These are phyloP conservation scores for Lymantria monacha DNA, from an alignment of 2,888 invertebrate genomes.

Conservation along the genomic window DNA sequence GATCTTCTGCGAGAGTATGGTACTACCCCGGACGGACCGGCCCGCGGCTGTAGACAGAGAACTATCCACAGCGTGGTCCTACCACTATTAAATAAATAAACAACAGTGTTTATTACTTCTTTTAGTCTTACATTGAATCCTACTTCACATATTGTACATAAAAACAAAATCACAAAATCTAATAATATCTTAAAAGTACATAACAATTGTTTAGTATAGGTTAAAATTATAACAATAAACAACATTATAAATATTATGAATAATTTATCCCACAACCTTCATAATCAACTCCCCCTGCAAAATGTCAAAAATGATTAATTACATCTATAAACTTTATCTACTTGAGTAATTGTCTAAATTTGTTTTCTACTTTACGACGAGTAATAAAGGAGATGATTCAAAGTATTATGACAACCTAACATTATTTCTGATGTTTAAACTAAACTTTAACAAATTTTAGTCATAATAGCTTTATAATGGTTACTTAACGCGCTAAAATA, in stretches of 20 bases:
- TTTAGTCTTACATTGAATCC: no score
- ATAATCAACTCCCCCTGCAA: constrained; percentile 6
- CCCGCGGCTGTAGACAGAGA: no score
- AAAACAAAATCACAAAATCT: no score
- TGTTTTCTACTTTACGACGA: constrained; percentile 3
- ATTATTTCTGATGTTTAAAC: neutral
- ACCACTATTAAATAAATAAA: no score
- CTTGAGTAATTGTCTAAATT: constrained; percentile 8
- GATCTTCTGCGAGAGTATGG: no score
- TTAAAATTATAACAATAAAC: constrained; percentile 3
- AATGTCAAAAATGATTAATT: constrained; percentile 13
- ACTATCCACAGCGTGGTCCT: no score
- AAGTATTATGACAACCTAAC: neutral
- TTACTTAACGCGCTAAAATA: neutral
- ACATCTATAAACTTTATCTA: constrained; percentile 9
- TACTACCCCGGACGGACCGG: no score
- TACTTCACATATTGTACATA: no score
- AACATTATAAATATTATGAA: constrained; percentile 2
- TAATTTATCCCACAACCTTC: constrained; percentile 4
- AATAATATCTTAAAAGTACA: no score
- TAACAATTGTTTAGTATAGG: neutral
- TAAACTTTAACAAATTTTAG: neutral
- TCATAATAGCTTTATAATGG: neutral
- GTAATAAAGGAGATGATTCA: constrained; percentile 1
- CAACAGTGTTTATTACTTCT: no score